Conservation (phyloP, 2,888 invertebrate genomes). For the Elmis aenea region DNA sequence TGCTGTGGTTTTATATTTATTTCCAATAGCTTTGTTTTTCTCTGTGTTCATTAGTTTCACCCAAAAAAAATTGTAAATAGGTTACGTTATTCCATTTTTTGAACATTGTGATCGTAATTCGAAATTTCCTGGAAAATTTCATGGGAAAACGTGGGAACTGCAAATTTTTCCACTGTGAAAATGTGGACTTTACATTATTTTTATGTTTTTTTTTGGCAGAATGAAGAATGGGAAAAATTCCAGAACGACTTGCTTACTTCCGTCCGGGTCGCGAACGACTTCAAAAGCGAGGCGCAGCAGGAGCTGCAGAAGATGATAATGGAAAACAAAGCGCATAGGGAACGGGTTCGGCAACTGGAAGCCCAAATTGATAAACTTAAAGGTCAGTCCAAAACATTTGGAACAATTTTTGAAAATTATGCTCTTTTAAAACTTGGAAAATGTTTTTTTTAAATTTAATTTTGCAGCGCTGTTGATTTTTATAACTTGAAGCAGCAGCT, state of each 20-base stretch:
- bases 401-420: too few relatives aligned
- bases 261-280: conserved; percentile 92
- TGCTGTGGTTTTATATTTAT: conserved; percentile 6
- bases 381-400: too few relatives aligned
- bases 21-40: too few relatives aligned
- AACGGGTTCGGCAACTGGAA: conserved; percentile 70
- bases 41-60: too few relatives aligned
- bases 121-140: not conserved
- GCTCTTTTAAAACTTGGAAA: too few relatives aligned
- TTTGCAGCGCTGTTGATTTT: too few relatives aligned
- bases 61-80: too few relatives aligned
- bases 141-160: not conserved
- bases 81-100: too few relatives aligned
- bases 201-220: conserved; percentile 46
- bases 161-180: too few relatives aligned
- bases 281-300: conserved; percentile 89
- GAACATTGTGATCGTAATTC: too few relatives aligned
- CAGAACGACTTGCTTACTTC: conserved; percentile 89
- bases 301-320: conserved; percentile 74
- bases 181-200: conserved; percentile 1
- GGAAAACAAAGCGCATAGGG: conserved; percentile 76
- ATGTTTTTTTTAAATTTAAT: too few relatives aligned
- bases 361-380: conserved; percentile 77
- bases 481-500: too few relatives aligned
- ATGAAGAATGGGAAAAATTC: conserved; percentile 91